Base-by-base conservation (phyloP, 2,113 vertebrate species). In the Pachypanchax playfairii region DNA sequence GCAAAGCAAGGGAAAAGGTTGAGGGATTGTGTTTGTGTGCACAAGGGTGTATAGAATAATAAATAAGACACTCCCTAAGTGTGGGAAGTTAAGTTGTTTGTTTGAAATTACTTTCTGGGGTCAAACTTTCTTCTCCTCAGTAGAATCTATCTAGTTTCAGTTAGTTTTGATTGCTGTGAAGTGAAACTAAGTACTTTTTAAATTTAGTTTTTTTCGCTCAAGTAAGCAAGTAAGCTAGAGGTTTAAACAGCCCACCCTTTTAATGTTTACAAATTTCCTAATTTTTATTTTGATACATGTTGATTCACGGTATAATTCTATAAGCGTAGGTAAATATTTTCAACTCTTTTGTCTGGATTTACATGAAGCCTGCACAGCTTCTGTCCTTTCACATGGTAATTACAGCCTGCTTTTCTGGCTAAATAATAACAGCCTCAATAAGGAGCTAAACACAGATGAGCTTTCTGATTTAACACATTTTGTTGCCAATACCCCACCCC, bases 371-470 rank as follows among this genome's bases (percentile, higher is more conserved):
- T 28, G 51, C 64, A 56, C 58, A 70, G 63, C 60, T 67, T 72
- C 70, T 59, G 44, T 75, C 48, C 76, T 80, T 77, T 86, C 71
- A 71, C 78, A 63, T 85, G 65, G 54, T 88, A 89, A 89, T 88
- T 89, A 83, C 84, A 82, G 60, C 72, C 80, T 78, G 83, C 78
- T 85, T 83, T 63, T 43, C 64, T 63, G 71, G 75, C 80, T 82
- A 82, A 88, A 80, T 75, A 89, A 88, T 83, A 88, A 84, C 81
- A 65, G 68, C 76, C 66, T 80, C 77, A 84, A 72, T 77, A 85
- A 87, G 72, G 65, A 77, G 79, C 69, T 57, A 62, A 75, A 80
- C 73, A 82, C 74, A 80, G 77, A 87, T 74, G 75, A 84, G 84
- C 65, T 70, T 87, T 87, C 69, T 70, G 65, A 75, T 87, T 77